Base-by-base conservation (phyloP, 1,140 invertebrate genomes). In the Solenopsis invicta region DNA sequence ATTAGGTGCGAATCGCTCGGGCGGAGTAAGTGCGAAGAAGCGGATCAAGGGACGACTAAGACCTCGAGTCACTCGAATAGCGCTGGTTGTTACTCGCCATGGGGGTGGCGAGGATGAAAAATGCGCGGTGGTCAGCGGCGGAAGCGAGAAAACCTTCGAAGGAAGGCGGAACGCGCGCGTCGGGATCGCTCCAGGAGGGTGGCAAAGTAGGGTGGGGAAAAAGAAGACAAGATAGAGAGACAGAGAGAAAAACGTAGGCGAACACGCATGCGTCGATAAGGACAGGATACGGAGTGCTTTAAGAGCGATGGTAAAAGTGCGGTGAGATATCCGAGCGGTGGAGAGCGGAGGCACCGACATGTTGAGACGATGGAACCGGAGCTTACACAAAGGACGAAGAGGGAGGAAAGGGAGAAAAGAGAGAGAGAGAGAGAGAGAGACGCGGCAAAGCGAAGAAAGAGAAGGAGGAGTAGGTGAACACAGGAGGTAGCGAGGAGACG, bases 281-380 rank as follows among this genome's bases (percentile, higher is more conserved):
- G 72, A 82, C 80, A 86, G 87, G 89, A 90, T 91, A 88, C 71
- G 72, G 59, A 88, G 87, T 86, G 86, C 77, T 91, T 90, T 88
- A 91, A 90, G 82, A 77, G 87, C 82, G 89, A 90, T 86, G 87
- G 89, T 88, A 90, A 90, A 88, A 91, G 77, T 85, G 89, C 87
- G 85, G 86, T 76, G 86, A 90, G 86, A 90, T 90, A 90, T 90
- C 86, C 86, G 62, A 78, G 69, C 56, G 69, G 88, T 24, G 66
- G 75, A 66, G 29, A 66, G 50, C 67, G 54, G 71, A 75, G 82
- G 72, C 64, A 61, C 48, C 81, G 64, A 90, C 64, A 88, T 85
- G 87, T 90, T 78, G 86, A 80, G 81, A 90, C 81, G 89, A n/a
- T 87, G 75, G 67, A 72, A 75, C 80, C 77, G 69, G 74, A 85